phyloP scores from a whole-genome alignment of 2,888 invertebrate genomes.

The Dasypolia templi region DNA sequence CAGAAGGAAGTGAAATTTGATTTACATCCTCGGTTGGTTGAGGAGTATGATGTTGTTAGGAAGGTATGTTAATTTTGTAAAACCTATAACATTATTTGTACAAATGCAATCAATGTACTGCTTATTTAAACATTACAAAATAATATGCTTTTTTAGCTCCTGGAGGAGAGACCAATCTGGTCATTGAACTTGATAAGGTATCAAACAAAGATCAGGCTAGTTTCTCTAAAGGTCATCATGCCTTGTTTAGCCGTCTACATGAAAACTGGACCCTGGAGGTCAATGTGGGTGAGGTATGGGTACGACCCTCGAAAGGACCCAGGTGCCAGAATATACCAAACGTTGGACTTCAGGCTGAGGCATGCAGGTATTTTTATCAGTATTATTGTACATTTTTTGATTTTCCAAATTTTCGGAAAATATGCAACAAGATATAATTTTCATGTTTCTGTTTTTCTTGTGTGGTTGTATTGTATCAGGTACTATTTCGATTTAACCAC shows the following conservation, averaged over 20 bases:
- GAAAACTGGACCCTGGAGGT: constrained; percentile 97
- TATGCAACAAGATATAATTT: neutral
- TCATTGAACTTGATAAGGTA: constrained; percentile 94
- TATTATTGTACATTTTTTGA: constrained; percentile 9
- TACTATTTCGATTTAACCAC: neutral
- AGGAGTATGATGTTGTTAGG: constrained; percentile 85
- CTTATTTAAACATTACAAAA: neutral
- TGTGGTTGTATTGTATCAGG: neutral
- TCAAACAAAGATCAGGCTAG: constrained; percentile 91
- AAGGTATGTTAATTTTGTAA: constrained; percentile 76
- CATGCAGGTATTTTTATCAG: constrained; percentile 88
- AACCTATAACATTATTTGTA: neutral
- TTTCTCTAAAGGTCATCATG: constrained; percentile 93
- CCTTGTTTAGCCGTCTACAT: constrained; percentile 97
- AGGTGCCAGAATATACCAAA: constrained; percentile 95
- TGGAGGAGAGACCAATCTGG: constrained; percentile 97
- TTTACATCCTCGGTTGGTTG: constrained; percentile 81
- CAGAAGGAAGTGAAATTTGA: constrained; percentile 86
- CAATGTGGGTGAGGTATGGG: constrained; percentile 96
- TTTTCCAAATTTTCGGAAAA: neutral
- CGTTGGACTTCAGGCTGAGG: constrained; percentile 95
- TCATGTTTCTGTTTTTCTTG: neutral
- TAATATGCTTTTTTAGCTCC: constrained; percentile 89
- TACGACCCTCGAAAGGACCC: constrained; percentile 97
- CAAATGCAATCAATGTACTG: neutral